Conservation (phyloP, 2,797 vertebrate species). For the Neoniphon sammara region DNA sequence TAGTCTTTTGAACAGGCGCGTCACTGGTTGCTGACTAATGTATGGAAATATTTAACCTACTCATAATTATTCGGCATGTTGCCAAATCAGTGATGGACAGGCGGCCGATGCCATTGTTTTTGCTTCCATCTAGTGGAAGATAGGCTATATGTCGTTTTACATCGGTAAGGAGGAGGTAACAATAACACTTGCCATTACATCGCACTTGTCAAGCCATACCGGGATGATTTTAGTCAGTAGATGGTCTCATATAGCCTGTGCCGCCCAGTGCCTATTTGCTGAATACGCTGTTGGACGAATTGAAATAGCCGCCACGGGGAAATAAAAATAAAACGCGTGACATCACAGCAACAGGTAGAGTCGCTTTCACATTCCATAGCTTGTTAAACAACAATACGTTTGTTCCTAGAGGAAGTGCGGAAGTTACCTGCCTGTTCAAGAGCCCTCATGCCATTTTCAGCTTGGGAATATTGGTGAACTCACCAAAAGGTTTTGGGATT, state of each 20-base stretch:
- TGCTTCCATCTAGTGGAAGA: constrained; percentile 67
- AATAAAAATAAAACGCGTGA: constrained; percentile 31
- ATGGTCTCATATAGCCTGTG: neutral
- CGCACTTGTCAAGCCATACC: constrained; percentile 58
- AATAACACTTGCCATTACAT: constrained; percentile 38
- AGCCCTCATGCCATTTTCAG: constrained; percentile 42
- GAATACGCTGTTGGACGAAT: neutral
- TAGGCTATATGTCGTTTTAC: neutral
- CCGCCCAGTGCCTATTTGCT: neutral
- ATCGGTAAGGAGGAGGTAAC: constrained; percentile 41
- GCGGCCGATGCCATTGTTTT: neutral
- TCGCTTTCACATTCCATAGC: constrained; percentile 74
- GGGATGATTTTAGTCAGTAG: neutral
- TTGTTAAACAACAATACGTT: constrained; percentile 34
- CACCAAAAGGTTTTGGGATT: constrained; percentile 26
- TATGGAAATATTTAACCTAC: constrained; percentile 31
- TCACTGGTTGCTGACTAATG: constrained; percentile 7
- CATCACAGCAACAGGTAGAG: constrained; percentile 78
- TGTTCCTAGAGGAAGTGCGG: constrained; percentile 58
- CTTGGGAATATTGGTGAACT: constrained; percentile 24
- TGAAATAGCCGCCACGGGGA: constrained; percentile 3
- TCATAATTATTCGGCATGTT: neutral
- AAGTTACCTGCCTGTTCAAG: constrained; percentile 55
- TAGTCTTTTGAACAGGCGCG: constrained; percentile 20
- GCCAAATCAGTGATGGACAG: constrained; percentile 1